Base-by-base conservation (phyloP, 1,140 invertebrate genomes). In the Brachionus angularis region DNA sequence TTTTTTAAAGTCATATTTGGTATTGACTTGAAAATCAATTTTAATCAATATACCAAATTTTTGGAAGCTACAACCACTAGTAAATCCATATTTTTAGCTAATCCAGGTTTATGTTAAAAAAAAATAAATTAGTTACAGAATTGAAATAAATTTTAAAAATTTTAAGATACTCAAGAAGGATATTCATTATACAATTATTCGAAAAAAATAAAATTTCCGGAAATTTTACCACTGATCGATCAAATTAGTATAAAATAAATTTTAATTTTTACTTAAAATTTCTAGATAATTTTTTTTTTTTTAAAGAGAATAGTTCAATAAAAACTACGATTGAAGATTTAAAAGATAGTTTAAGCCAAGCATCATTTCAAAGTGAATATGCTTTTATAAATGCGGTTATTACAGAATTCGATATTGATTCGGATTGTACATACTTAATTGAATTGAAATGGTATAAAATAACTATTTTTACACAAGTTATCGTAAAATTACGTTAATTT, bases 281-380 rank as follows among this genome's bases (percentile, higher is more conserved):
- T 25, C 18, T 33, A 55, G 16, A 21, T 29, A 33, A 7, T 16
- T 47, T 47, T 34, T 31, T 14, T 23, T 23, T 47, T 5, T 33
- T 47, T 50, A 2, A 47, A 67, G 62, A 29, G 62, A 33, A 67
- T 8, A 67, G 36, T 29, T 27, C 62, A 46, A 47, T 46, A 18
- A 67, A 50, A 29, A 67, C 31, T 23, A 67, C 27, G 14, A 67
- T 67, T 21, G 62, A 67, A 31, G 34, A 42, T 31, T 23, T 67
- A 14, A 67, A 33, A 18, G 36, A 31, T 21, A 46, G 42, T 36
- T 10, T 50, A 10, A 46, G 47, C n/a, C 62, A 67, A 46, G 62
- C 42, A n/a, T 10, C 16, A 16, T 16, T 67, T 34, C 12, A 27
- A 27, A 67, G 42, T n/a, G 62, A 67, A 18, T 67, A 31, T 47